Conservation (phyloP, 2,113 vertebrate genomes). For the Xiphorhynchus elegans region DNA sequence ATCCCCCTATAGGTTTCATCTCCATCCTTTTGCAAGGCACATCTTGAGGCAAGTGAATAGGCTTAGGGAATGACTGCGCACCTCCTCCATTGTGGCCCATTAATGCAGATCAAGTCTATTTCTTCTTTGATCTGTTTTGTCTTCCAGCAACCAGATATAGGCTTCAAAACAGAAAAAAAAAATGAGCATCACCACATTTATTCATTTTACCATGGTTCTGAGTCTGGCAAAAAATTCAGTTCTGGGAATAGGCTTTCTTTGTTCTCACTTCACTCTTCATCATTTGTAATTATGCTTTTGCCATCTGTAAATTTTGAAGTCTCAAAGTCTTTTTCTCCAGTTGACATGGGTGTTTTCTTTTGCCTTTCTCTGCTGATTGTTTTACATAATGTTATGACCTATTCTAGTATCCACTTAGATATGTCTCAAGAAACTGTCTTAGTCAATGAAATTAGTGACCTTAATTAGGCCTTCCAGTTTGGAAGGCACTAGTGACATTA, state of each 20-base stretch:
- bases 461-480: neutral
- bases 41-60: neutral
- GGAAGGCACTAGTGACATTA: neutral
- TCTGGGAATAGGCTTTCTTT: neutral
- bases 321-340: neutral
- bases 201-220: neutral
- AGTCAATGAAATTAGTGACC: neutral
- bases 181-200: neutral
- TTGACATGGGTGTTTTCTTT: neutral
- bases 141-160: neutral
- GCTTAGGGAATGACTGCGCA: neutral
- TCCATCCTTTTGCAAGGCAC: neutral
- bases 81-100: neutral
- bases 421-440: constrained; percentile 1
- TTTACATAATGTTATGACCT: neutral
- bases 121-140: neutral
- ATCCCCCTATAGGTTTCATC: neutral
- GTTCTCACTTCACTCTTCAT: neutral
- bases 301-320: neutral
- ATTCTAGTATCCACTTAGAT: neutral
- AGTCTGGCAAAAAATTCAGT: neutral
- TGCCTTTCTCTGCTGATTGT: neutral
- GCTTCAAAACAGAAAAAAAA: neutral
- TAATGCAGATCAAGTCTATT: neutral
- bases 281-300: neutral